Base-by-base conservation (phyloP, 2,113 vertebrate genomes). In the Nothobranchius furzeri region DNA sequence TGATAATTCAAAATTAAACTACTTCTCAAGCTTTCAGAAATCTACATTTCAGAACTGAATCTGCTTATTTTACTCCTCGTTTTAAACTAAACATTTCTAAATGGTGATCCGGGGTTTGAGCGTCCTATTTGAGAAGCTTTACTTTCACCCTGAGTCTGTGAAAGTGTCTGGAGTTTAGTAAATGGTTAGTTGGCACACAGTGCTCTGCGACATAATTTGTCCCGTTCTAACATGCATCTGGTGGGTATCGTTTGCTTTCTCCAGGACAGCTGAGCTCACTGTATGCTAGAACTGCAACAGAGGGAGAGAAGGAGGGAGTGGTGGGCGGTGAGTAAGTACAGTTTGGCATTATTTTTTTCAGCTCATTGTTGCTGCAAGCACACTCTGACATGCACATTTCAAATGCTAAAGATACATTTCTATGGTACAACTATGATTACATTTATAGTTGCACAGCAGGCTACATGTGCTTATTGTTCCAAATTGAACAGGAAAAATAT, bases 161-260 rank as follows among this genome's bases (percentile, higher is more conserved):
- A 13, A 12, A 60, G 14, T 43, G 54, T 30, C 37, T 56, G 55
- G 35, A 55, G 12, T 24, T 25, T 56, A 74, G 43, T 50, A 47
- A 58, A 68, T 68, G 52, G 17, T 36, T 37, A 56, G 60, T 56
- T 68, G 71, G 63, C 46, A 61, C 30, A 36, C 48, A 53, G 45
- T 46, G 68, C 76, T 76, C 78, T 87, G 83, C 84, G 74, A 83
- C 82, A 85, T 67, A 76, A 76, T 64, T 65, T 76, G 65, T 79
- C 68, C 74, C 10, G 9, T 75, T 78, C 81, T 75, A 76, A 78
- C 60, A 54, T 76, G 83, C 74, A 83, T 81, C 73, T 86, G 74
- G 52, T 53, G 35, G 40, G 57, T 86, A 90, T 88, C 57, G 88
- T 90, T 89, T 79, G 65, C 49, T 63, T 76, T 83, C 75, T 75